Conservation (phyloP, 30 jellyfish, hydroid and myxozoan species). For the Aurelia coerulea region DNA sequence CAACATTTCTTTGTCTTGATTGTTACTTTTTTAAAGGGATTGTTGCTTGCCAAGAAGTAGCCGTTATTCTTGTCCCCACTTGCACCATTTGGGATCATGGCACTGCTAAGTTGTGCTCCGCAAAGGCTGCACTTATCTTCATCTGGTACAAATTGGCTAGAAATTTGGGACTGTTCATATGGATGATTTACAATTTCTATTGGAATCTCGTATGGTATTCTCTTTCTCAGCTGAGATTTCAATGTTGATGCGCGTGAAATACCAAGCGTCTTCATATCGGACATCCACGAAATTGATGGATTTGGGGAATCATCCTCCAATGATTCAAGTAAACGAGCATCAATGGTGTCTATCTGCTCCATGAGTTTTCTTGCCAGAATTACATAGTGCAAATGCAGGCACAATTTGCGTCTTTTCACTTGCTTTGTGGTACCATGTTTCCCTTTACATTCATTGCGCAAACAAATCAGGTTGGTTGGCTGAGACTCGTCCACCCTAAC, state of each 20-base stretch:
- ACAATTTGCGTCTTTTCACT: background rate
- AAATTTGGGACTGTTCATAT: background rate
- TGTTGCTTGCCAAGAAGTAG: background rate
- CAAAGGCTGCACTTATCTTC: conserved; percentile 1
- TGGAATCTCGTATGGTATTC: background rate
- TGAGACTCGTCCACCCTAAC: conserved; percentile 3
- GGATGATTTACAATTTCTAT: background rate
- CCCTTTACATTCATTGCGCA: conserved; percentile 10
- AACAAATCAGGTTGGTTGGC: conserved; percentile 5
- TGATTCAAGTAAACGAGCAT: no score
- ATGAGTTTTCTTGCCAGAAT: background rate
- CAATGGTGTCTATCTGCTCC: no score
- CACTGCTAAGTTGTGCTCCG: background rate
- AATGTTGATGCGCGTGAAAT: background rate
- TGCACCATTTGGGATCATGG: background rate
- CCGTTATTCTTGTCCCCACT: background rate
- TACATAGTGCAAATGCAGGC: conserved; percentile 6
- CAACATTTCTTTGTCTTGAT: no score
- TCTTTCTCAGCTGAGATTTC: background rate
- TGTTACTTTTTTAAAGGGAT: background rate
- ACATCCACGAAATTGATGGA: background rate
- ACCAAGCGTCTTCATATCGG: background rate
- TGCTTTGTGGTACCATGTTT: conserved; percentile 13
- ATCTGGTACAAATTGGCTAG: background rate
- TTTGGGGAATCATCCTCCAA: no score